A percentile compares a stretch with the other conserved stretches of the same genome.
phyloP scores from a whole-genome alignment of 2,888 invertebrate species.

The Spilosoma lubricipeda region DNA sequence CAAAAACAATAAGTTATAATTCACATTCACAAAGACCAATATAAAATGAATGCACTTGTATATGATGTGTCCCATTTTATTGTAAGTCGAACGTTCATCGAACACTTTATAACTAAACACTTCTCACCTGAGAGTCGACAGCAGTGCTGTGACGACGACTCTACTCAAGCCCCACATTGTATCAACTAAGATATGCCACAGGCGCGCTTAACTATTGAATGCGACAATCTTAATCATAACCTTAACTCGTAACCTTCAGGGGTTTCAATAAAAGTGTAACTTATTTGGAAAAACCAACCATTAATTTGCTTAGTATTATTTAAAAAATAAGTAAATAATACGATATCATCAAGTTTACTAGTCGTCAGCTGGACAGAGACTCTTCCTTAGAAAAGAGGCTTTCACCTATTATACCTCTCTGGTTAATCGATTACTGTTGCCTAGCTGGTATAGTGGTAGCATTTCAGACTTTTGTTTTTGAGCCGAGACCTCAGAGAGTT shows the following conservation, averaged over 20 bases:
- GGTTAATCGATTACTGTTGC: too few species aligned
- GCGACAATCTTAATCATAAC: conserved; percentile 60
- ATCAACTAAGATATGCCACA: conserved; percentile 71
- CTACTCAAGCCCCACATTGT: conserved; percentile 80
- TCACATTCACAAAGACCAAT: background rate
- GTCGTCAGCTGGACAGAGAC: too few species aligned
- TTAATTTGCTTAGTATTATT: too few species aligned
- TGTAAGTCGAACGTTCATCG: background rate
- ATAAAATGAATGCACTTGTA: background rate
- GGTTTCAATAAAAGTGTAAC: conserved; percentile 49
- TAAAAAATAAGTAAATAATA: too few species aligned
- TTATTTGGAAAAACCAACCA: too few species aligned
- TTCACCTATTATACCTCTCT: too few species aligned
- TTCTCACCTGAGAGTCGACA: conserved; percentile 74
- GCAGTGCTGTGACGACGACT: conserved; percentile 75
- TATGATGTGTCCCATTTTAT: background rate
- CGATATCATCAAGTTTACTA: too few species aligned
- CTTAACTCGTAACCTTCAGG: conserved; percentile 66
- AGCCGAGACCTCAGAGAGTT: too few species aligned
- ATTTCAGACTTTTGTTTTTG: too few species aligned
- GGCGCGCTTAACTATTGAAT: conserved; percentile 61
- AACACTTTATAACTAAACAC: background rate
- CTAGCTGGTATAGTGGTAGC: too few species aligned
- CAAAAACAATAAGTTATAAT: background rate
- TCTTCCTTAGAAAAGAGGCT: too few species aligned